Evolutionary conservation across 2,797 vertebrate genomes (phyloP).

Genomic region (Neomorphus geoffroyi): DNA sequence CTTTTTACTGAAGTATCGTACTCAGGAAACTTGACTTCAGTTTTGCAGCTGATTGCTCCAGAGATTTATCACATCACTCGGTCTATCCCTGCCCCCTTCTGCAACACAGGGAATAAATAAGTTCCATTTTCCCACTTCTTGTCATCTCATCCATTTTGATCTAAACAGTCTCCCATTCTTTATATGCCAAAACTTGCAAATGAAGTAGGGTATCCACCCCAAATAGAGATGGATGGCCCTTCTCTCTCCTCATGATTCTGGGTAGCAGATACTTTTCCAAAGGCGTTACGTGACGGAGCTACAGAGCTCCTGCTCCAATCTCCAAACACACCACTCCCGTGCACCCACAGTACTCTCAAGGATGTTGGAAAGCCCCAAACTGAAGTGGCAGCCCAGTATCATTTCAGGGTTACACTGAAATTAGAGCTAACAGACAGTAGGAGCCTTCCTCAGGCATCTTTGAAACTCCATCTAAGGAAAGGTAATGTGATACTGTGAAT

Average conservation of each 20-base stretch:
- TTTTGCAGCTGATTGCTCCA: background rate
- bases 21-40: background rate
- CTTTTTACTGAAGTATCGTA: background rate
- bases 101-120: background rate
- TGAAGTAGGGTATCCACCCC: background rate
- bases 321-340: background rate
- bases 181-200: background rate
- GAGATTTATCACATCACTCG: background rate
- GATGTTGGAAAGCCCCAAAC: background rate
- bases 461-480: background rate
- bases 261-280: background rate
- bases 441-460: background rate
- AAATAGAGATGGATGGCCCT: background rate
- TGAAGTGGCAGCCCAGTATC: background rate
- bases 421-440: background rate
- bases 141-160: background rate
- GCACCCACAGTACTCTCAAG: background rate
- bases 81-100: background rate
- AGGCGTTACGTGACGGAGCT: background rate
- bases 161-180: background rate
- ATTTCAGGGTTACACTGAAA: background rate
- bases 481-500: background rate
- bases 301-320: background rate
- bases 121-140: background rate
- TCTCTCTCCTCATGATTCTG: too few species aligned